phyloP scores from a whole-genome alignment of 2,113 vertebrate species.

The Rhinolophus ferrumequinum region DNA sequence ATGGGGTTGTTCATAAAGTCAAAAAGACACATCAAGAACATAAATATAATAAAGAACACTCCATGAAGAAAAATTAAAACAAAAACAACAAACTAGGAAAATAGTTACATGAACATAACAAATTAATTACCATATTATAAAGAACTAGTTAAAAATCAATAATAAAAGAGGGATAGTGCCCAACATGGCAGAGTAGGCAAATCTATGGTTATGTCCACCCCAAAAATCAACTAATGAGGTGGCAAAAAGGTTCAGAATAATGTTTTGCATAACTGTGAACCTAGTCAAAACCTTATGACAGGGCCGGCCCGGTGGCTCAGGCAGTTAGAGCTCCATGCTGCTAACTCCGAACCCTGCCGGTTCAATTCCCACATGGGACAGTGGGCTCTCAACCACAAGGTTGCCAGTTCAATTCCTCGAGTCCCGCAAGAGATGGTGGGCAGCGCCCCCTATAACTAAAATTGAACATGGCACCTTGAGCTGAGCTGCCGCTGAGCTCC shows the following conservation, averaged over 20 bases:
- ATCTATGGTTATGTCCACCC: background rate
- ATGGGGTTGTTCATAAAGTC: background rate
- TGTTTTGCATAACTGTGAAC: background rate
- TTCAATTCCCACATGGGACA: no score
- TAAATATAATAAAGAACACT: background rate
- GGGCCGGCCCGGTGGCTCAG: no score
- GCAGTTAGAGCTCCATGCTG: no score
- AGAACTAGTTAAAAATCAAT: background rate
- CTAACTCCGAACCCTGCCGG: no score
- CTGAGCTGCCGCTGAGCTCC: no score
- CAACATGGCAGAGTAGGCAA: background rate
- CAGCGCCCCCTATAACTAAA: no score
- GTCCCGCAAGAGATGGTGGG: no score
- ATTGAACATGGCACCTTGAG: no score
- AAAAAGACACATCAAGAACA: background rate
- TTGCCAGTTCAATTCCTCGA: no score
- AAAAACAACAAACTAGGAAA: background rate
- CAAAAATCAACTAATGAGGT: background rate
- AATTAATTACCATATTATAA: background rate
- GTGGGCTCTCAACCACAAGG: no score
- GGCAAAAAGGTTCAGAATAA: background rate
- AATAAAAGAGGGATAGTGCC: background rate
- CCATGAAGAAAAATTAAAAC: background rate
- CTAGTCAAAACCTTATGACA: background rate
- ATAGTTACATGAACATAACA: background rate